Evolutionary conservation across 2,797 vertebrate species (phyloP).

Genomic region (Lithobates sylvaticus): DNA sequence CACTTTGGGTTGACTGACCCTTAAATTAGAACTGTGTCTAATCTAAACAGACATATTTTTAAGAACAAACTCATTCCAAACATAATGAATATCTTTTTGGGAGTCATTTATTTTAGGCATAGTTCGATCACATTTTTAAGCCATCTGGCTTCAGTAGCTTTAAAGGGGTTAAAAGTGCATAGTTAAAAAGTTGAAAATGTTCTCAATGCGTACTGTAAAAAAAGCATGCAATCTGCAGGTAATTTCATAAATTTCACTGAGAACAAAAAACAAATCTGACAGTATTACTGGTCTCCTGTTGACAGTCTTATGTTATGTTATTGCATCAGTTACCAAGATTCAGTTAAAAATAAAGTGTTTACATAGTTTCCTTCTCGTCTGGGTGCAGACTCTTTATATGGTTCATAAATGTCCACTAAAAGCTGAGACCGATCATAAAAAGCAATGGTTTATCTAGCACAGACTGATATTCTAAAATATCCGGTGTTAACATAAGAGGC

Average conservation of each 20-base stretch:
- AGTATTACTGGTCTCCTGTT: constrained; percentile 53
- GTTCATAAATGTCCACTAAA: not conserved
- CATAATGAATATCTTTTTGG: constrained; percentile 14
- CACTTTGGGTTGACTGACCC: not conserved
- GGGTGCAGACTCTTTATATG: constrained; percentile 52
- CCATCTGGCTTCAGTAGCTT: constrained; percentile 43
- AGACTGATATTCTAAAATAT: constrained; percentile 37
- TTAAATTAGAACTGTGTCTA: not conserved
- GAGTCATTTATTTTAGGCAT: constrained; percentile 31
- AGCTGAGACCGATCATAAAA: not conserved
- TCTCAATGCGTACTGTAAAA: constrained; percentile 20
- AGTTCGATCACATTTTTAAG: constrained; percentile 36
- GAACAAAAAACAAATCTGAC: constrained; percentile 42
- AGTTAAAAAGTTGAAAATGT: constrained; percentile 48
- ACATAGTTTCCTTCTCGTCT: constrained; percentile 9
- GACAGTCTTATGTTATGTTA: constrained; percentile 43
- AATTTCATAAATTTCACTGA: constrained; percentile 41
- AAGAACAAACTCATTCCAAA: not conserved
- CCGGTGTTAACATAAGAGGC: constrained; percentile 43
- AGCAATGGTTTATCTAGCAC: constrained; percentile 22
- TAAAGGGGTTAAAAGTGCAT: constrained; percentile 48
- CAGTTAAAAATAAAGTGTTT: constrained; percentile 38
- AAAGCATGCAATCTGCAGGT: constrained; percentile 34
- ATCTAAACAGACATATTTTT: not conserved
- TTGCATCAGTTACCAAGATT: constrained; percentile 45